Percentiles rank a stretch among this genome's conserved stretches.
phyloP scores from a whole-genome alignment of 2,888 invertebrate species.

The Eupithecia abbreviata region DNA sequence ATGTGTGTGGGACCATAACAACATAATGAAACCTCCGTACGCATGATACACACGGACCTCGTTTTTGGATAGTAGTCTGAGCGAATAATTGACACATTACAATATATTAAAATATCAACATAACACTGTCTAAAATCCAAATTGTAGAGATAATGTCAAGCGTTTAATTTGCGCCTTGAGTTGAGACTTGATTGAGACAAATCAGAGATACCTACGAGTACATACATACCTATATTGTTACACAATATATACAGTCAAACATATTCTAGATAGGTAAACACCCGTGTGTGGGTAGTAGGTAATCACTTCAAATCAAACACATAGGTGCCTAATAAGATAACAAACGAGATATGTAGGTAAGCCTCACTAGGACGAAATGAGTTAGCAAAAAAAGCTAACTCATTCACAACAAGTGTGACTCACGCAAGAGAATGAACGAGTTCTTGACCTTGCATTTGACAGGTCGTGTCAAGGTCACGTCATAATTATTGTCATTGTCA shows the following conservation, averaged over 20 bases:
- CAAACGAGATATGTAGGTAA: not conserved
- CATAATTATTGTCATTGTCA: conserved; percentile 61
- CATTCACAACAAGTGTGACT: conserved; percentile 23
- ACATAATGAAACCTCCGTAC: no score
- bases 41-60: not conserved
- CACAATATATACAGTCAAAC: not conserved
- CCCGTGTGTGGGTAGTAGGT: not conserved
- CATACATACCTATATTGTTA: no score
- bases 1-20: not conserved
- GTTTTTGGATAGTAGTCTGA: not conserved
- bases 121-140: no score
- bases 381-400: conserved; percentile 12
- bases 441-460: conserved; percentile 63
- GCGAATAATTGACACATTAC: not conserved
- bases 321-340: not conserved
- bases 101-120: not conserved
- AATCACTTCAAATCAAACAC: no score
- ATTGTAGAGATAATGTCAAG: not conserved
- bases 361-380: not conserved
- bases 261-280: not conserved
- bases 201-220: not conserved
- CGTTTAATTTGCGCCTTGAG: not conserved
- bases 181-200: not conserved
- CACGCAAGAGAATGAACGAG: conserved; percentile 35
- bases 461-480: conserved; percentile 63